Evolutionary conservation across 1,140 invertebrate genomes (phyloP).

Genomic region (Drosophila erecta): DNA sequence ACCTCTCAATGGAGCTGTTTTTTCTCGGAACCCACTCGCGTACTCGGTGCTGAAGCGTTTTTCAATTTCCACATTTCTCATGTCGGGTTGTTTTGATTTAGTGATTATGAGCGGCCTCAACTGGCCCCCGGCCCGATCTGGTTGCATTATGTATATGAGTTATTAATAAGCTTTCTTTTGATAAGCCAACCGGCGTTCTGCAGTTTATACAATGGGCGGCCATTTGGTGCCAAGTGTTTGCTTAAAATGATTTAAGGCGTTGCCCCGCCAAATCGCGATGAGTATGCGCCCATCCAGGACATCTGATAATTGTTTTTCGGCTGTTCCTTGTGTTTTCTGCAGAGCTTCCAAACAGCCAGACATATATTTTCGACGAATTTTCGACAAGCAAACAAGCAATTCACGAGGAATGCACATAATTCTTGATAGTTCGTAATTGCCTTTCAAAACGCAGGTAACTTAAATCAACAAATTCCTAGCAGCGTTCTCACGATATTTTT

Average conservation of each 20-base stretch:
- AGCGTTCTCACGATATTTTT: no score
- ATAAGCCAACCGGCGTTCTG: slow-evolving; percentile 51
- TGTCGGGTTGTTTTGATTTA: slow-evolving; percentile 73
- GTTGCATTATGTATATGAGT: slow-evolving; percentile 59
- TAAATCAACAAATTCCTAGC: no score
- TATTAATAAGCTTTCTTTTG: slow-evolving; percentile 76
- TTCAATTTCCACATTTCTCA: slow-evolving; percentile 82
- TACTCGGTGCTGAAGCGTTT: slow-evolving; percentile 54
- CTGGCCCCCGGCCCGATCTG: slow-evolving; percentile 9
- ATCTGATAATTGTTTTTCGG: slow-evolving; percentile 54
- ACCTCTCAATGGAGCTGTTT: slow-evolving; percentile 25
- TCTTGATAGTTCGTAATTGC: not conserved
- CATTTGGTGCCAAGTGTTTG: slow-evolving; percentile 62
- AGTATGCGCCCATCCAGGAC: slow-evolving; percentile 57
- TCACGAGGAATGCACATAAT: not conserved
- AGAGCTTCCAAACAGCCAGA: not conserved
- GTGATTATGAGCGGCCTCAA: slow-evolving; percentile 52
- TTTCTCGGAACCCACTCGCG: slow-evolving; percentile 48
- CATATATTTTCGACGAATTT: no score
- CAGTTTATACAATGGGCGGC: slow-evolving; percentile 59
- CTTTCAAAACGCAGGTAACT: not conserved
- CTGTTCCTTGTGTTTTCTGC: slow-evolving; percentile 8
- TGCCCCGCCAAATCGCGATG: slow-evolving; percentile 35
- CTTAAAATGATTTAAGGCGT: slow-evolving; percentile 72
- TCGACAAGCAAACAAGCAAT: not conserved